Percentiles rank a stretch among this genome's conserved stretches.
phyloP scores from a whole-genome alignment of 2,113 vertebrate genomes.

The Amblyopsis rosae region DNA sequence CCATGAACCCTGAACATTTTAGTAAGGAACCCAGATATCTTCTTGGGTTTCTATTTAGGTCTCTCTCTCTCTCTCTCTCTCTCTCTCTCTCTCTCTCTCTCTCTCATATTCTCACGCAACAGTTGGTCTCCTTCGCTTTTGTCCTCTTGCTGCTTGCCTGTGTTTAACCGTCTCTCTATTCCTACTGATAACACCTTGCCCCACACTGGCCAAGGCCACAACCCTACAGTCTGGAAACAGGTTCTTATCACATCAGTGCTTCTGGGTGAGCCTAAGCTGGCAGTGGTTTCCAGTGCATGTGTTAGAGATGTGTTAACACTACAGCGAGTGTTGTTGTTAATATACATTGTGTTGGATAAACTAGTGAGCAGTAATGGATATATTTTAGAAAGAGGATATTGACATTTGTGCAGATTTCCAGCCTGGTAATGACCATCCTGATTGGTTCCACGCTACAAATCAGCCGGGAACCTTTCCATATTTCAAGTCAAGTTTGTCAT shows the following conservation, averaged over 20 bases:
- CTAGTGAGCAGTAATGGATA: neutral
- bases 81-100: slow-evolving; percentile 7
- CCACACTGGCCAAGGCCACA: too few relatives aligned
- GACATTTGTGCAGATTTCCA: neutral
- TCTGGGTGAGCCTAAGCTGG: too few relatives aligned
- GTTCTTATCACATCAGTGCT: too few relatives aligned
- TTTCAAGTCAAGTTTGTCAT: too few relatives aligned
- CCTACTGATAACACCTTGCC: too few relatives aligned
- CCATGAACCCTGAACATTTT: too few relatives aligned
- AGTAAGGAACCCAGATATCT: too few relatives aligned
- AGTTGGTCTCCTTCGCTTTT: neutral
- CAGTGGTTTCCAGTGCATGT: neutral
- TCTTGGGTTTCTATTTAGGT: too few relatives aligned
- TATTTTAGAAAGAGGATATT: neutral
- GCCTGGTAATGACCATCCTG: neutral
- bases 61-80: neutral
- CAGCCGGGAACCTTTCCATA: neutral
- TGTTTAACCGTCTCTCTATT: neutral
- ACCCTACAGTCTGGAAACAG: too few relatives aligned
- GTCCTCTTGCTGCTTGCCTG: neutral
- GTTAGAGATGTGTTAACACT: slow-evolving; percentile 14
- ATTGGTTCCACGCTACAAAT: neutral
- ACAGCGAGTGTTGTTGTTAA: neutral
- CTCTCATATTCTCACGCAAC: neutral
- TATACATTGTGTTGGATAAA: neutral